Evolutionary conservation across 2,113 vertebrate species (phyloP).

Genomic region (Gila orcuttii): DNA sequence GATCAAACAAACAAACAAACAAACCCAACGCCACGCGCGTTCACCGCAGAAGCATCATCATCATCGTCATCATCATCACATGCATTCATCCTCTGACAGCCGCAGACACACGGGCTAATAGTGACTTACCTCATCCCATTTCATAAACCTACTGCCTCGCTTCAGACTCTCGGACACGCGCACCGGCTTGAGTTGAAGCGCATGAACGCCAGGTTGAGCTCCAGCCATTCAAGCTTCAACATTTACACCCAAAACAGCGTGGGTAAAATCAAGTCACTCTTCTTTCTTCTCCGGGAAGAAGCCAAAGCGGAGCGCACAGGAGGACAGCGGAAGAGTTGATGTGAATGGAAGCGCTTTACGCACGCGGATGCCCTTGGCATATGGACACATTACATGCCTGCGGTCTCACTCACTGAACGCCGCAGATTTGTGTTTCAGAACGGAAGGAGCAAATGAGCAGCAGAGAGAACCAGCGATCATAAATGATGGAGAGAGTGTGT

Average conservation of each 20-base stretch:
- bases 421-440: conserved; percentile 9
- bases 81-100: background rate
- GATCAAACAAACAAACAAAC: background rate
- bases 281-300: conserved; percentile 35
- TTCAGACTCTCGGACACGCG: conserved; percentile 81
- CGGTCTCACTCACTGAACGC: background rate
- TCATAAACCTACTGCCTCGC: conserved; percentile 90
- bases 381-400: background rate
- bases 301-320: conserved; percentile 24
- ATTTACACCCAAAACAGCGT: conserved; percentile 52
- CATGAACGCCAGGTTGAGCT: conserved; percentile 88
- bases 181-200: conserved; percentile 87
- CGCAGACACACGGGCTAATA: background rate
- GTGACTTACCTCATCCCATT: conserved; percentile 90
- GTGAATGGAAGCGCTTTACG: conserved; percentile 19
- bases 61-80: background rate
- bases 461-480: conserved; percentile 49
- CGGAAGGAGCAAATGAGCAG: conserved; percentile 47
- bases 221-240: conserved; percentile 81
- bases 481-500: conserved; percentile 58
- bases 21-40: background rate
- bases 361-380: conserved; percentile 17
- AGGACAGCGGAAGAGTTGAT: background rate
- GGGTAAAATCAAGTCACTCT: conserved; percentile 47
- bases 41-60: background rate